Conservation (phyloP, 2,888 invertebrate genomes). For the Nebria brevicollis region DNA sequence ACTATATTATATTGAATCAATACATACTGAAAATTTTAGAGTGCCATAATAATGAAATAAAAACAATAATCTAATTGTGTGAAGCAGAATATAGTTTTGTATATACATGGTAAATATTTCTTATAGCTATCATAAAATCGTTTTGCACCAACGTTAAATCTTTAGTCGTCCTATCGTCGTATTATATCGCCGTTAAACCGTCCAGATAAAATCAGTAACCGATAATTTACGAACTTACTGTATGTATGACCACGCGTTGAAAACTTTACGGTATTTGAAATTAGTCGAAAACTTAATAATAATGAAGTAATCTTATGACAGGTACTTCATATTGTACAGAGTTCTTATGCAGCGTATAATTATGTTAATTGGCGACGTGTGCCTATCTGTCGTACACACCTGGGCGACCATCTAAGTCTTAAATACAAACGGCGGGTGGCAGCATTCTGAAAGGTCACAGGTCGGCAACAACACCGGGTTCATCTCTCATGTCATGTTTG, state of each 20-base stretch:
- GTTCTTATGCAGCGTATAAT: background rate
- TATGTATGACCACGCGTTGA: background rate
- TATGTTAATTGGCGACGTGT: background rate
- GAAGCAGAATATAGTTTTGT: no score
- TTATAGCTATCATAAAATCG: background rate
- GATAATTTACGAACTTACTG: background rate
- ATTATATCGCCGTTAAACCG: background rate
- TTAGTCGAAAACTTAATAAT: background rate
- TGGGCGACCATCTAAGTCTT: background rate
- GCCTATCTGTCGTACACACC: background rate
- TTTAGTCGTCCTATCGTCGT: background rate
- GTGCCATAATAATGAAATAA: no score
- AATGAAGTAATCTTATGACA: constrained; percentile 1
- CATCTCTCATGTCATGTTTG: background rate
- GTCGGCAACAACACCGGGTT: background rate
- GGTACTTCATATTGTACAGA: background rate
- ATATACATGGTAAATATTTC: background rate
- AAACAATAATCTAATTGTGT: no score
- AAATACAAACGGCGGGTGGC: background rate
- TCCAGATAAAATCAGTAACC: background rate
- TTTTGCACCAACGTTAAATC: background rate
- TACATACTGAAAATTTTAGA: no score
- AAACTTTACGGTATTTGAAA: background rate
- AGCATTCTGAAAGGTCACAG: background rate
- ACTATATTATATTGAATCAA: no score